Percentiles rank a stretch among this genome's conserved stretches.
Conservation (phyloP, 2,888 invertebrate species). For the Digitonthophagus gazella region DNA sequence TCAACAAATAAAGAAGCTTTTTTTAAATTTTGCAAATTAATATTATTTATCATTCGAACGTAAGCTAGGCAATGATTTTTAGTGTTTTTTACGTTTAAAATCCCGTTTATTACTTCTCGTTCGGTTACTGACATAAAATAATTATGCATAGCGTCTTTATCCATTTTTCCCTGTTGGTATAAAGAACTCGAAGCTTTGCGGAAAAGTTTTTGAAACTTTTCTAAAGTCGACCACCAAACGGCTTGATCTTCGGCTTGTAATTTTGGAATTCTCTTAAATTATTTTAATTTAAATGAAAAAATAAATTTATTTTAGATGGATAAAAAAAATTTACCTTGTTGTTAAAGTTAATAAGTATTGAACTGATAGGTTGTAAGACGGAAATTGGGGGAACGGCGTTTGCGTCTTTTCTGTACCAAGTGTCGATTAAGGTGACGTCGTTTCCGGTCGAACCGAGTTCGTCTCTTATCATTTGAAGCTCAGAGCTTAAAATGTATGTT, state of each 20-base stretch:
- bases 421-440: conserved; percentile 80
- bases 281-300: not conserved
- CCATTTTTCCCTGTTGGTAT: conserved; percentile 79
- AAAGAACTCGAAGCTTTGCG: conserved; percentile 89
- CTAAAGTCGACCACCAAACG: conserved; percentile 96
- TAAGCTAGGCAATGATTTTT: conserved; percentile 95
- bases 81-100: conserved; percentile 89
- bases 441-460: conserved; percentile 80
- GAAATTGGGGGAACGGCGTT: conserved; percentile 95
- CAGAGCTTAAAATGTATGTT: conserved; percentile 89
- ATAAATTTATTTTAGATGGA: not conserved
- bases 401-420: conserved; percentile 95
- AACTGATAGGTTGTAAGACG: conserved; percentile 94
- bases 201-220: conserved; percentile 92
- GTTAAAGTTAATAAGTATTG: conserved; percentile 94
- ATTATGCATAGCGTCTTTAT: conserved; percentile 92
- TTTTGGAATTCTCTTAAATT: conserved; percentile 83
- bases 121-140: conserved; percentile 99
- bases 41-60: conserved; percentile 93
- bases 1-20: conserved; percentile 95
- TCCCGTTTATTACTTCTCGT: conserved; percentile 94
- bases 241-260: conserved; percentile 95
- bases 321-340: conserved; percentile 71
- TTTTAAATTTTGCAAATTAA: conserved; percentile 91
- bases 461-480: conserved; percentile 82